A percentile compares a stretch with the other conserved stretches of the same genome.
Conservation (phyloP, 2,888 invertebrate genomes). For the Cheilosia scutellata region DNA sequence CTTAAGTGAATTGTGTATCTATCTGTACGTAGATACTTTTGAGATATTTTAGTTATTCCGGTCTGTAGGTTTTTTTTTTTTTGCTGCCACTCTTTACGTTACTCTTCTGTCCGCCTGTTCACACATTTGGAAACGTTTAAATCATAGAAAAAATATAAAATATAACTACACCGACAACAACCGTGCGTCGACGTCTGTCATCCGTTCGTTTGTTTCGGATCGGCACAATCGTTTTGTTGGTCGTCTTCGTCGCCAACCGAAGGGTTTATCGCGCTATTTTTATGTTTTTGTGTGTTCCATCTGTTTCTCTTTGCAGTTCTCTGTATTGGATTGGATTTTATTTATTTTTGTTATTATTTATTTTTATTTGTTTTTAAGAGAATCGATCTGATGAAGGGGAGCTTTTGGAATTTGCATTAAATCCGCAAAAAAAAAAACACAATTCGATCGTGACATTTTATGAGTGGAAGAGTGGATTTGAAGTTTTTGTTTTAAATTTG, state of each 20-base stretch:
- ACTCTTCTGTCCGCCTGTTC: constrained; percentile 32
- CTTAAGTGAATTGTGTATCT: constrained; percentile 54
- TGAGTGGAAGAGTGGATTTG: constrained; percentile 17
- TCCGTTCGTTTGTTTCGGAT: constrained; percentile 56
- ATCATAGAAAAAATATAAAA: constrained; percentile 58
- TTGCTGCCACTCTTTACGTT: constrained; percentile 2
- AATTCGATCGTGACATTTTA: constrained; percentile 45
- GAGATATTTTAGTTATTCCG: constrained; percentile 64
- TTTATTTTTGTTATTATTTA: background rate
- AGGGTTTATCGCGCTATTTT: constrained; percentile 72
- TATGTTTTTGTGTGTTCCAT: constrained; percentile 14
- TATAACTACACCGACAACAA: constrained; percentile 57
- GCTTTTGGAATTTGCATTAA: constrained; percentile 41
- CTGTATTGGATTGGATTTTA: constrained; percentile 1
- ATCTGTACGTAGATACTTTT: constrained; percentile 49
- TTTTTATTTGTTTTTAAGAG: constrained; percentile 3
- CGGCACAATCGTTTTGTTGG: constrained; percentile 23
- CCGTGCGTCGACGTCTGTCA: constrained; percentile 52
- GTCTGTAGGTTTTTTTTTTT: constrained; percentile 44
- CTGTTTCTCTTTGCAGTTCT: constrained; percentile 11
- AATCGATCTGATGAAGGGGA: constrained; percentile 17
- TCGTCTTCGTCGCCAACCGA: constrained; percentile 51
- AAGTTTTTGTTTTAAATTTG: constrained; percentile 3
- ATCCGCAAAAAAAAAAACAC: background rate
- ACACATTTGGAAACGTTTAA: constrained; percentile 64